phyloP scores from a whole-genome alignment of 2,888 invertebrate genomes.

The Meganola albula region DNA sequence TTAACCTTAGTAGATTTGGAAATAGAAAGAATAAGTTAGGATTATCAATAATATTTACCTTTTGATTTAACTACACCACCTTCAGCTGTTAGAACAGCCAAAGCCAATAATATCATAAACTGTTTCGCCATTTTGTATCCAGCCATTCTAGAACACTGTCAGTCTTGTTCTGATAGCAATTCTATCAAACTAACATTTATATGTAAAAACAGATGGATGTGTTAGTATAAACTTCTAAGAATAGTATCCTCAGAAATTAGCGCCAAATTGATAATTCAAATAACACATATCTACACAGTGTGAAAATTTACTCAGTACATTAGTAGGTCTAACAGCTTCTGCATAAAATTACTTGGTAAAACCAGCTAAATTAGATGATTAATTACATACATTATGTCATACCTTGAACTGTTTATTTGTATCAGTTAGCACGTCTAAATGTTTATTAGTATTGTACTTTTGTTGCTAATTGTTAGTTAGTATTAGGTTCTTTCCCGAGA shows the following conservation, averaged over 20 bases:
- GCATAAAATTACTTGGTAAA: conserved; percentile 21
- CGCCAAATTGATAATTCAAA: conserved; percentile 40
- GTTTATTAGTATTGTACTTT: no score
- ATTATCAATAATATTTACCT: conserved; percentile 13
- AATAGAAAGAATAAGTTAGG: background rate
- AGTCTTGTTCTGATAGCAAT: conserved; percentile 32
- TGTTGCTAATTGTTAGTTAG: no score
- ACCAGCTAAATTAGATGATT: conserved; percentile 18
- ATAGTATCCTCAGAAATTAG: conserved; percentile 34
- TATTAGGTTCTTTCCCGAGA: no score
- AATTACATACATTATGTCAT: conserved; percentile 29
- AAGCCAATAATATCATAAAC: conserved; percentile 26
- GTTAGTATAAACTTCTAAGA: conserved; percentile 43
- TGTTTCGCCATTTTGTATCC: conserved; percentile 27
- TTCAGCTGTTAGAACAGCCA: conserved; percentile 32
- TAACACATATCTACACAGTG: conserved; percentile 35
- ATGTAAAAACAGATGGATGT: conserved; percentile 31
- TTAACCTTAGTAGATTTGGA: no score
- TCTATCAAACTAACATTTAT: conserved; percentile 38
- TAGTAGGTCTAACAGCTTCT: conserved; percentile 28
- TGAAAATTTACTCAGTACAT: conserved; percentile 36
- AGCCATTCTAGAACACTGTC: no score
- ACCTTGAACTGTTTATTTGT: conserved; percentile 6
- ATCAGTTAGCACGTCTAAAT: conserved; percentile 6
- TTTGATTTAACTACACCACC: conserved; percentile 30